phyloP scores from a whole-genome alignment of 2,888 invertebrate species.

The Mycalesis mineus region DNA sequence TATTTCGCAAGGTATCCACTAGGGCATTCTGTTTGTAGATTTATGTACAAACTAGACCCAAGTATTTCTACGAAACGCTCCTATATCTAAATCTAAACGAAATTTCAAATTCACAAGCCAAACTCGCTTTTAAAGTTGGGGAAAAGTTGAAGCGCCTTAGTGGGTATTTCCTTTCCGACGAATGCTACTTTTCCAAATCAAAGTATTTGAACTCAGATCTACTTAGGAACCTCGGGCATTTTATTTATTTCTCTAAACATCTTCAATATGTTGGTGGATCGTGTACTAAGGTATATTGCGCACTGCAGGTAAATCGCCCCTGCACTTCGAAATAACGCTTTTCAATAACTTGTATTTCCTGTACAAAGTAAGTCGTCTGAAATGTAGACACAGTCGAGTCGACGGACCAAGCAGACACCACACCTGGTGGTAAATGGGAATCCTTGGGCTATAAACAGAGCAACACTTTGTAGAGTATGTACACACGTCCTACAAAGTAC shows the following conservation, averaged over 20 bases:
- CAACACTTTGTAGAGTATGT: too few relatives aligned
- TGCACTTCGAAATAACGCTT: too few relatives aligned
- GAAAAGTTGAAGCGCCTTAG: constrained; percentile 13
- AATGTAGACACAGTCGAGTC: too few relatives aligned
- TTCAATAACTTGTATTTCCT: too few relatives aligned
- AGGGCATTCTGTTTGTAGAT: neutral
- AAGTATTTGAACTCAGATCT: constrained; percentile 9
- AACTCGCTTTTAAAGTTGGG: constrained; percentile 11
- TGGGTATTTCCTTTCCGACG: constrained; percentile 12
- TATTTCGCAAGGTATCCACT: neutral
- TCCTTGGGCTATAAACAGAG: too few relatives aligned
- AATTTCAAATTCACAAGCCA: constrained; percentile 6
- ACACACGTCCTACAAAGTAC: too few relatives aligned
- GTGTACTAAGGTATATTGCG: neutral
- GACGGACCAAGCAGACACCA: too few relatives aligned
- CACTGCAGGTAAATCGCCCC: neutral
- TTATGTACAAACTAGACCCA: neutral
- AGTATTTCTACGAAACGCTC: neutral
- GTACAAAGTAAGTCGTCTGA: too few relatives aligned
- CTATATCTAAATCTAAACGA: constrained; percentile 11
- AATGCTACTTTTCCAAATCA: constrained; percentile 9
- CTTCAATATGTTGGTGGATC: neutral
- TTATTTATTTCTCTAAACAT: neutral
- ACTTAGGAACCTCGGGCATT: neutral
- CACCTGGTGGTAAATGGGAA: too few relatives aligned